Evolutionary conservation across 2,888 invertebrate genomes (phyloP), one percentile per base, ranked within the genome.

Genomic region (Agrochola lota): DNA sequence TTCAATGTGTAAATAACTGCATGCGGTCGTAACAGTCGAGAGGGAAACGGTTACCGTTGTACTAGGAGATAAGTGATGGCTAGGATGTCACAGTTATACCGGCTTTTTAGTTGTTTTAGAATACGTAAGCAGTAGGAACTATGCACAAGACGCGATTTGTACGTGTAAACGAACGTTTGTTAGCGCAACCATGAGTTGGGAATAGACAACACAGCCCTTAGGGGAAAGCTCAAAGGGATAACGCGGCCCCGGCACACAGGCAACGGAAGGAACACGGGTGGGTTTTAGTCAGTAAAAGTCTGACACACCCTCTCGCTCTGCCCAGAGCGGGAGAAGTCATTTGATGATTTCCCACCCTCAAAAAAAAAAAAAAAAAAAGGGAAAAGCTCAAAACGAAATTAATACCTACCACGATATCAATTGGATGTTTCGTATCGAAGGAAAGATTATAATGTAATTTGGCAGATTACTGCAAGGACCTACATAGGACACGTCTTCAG

Each of bases 1-100:
- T 71, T 60, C 12, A 52, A 69, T 77, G 71, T 68, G 71, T 75
- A 81, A 81, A 60, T 79, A 80, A 74, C 60, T 80, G 73, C 55
- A 79, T 63, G 67, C 46, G 40, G 69, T 69, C 66, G 69, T 84
- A 77, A 80, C 78, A 80, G 71, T 74, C 35, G 68, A 69, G 52
- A 64, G 70, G 35, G 60, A 64, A 74, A 76, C 63, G 59, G 78
- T 74, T 74, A 75, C 70, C 43, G 75, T 78, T 62, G 49, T 64
- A 72, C 71, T 49, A 69, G 66, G 68, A 77, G 71, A 84, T 77
- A 81, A 55, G 71, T 62, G 62, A 63, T 55, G 64, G 64, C 52
- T 66, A 52, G 71, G 71, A 75, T 73, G 43, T 55, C 62, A 63
- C 35, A 55, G 30, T 35, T 35, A 35, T 40, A 49, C 55, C 46